Evolutionary conservation across 2,797 vertebrate species (phyloP).

Genomic region (Melanogrammus aeglefinus): DNA sequence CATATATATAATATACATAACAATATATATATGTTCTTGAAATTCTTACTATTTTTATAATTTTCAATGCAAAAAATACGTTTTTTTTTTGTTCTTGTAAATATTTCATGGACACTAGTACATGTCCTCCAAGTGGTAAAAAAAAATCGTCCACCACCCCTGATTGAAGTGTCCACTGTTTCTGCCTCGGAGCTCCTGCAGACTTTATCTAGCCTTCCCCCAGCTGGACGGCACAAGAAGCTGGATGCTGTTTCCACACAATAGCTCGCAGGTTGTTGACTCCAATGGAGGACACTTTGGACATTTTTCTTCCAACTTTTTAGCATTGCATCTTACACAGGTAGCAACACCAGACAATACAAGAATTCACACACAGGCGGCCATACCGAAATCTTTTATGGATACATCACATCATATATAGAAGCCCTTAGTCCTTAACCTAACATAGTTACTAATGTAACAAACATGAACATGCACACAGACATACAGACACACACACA

Average conservation of each 20-base stretch:
- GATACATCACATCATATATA: not conserved
- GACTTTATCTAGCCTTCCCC: constrained; percentile 47
- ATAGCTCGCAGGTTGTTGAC: constrained; percentile 40
- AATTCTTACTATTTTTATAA: not conserved
- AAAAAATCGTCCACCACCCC: constrained; percentile 18
- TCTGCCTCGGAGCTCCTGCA: constrained; percentile 39
- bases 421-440: not conserved
- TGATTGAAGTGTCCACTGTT: constrained; percentile 53
- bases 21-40: not conserved
- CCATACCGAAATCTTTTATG: not conserved
- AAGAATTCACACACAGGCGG: constrained; percentile 3
- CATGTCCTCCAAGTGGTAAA: not conserved
- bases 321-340: constrained; percentile 12
- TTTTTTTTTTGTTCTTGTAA: not conserved
- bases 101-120: not conserved
- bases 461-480: no score
- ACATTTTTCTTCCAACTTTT: constrained; percentile 47
- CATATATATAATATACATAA: no score
- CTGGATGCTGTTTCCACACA: constrained; percentile 38
- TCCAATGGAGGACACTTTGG: constrained; percentile 39
- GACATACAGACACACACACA: no score
- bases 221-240: constrained; percentile 43
- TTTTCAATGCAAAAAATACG: not conserved
- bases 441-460: no score
- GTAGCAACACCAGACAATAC: not conserved